Base-by-base conservation (phyloP, 2,888 invertebrate genomes). In the Epinotia brunnichana region DNA sequence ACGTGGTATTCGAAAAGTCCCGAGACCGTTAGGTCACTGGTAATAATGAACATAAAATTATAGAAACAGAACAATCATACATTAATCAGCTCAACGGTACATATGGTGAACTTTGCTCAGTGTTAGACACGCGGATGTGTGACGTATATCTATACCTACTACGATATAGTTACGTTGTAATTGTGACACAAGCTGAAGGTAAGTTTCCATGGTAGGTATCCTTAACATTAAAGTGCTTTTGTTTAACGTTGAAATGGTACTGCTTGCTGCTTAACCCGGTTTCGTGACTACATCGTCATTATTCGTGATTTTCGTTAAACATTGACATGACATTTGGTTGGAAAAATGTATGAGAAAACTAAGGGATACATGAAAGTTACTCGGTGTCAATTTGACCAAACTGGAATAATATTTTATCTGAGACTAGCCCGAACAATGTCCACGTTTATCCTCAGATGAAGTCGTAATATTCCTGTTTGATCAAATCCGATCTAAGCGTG, bases 41-140 rank as follows among this genome's bases (percentile, higher is more conserved):
- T 39, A 60, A 35, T 17, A n/a, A 60, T 17, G 17, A 53, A 48
- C 17, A 35, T 17, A 3, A 53, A 51, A 63, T 19, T 7, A 35
- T 63, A 29, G 63, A 51, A 63, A 19, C 17, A 11, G 44, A 44
- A 63, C 51, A 63, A 63, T 53, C 17, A 35, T n/a, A 29, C 51
- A 63, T 53, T 29, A 56, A 66, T 66, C 54, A 56, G 54, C 39
- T 24, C 63, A 39, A 19, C 15, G 39, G 13, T 29, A 63, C 51
- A 17, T 35, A 35, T 35, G 19, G 21, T 41, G 66, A 41, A 66
- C 66, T 66, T 66, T 66, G 66, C 19, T 24, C 66, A 24, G 66
- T 60, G 62, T 9, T 35, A 53, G 41, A 66, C 54, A 56, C 29
- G 21, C 66, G 21, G 66, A 56, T 66, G 21, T 56, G 9, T n/a